Evolutionary conservation across 2,113 vertebrate genomes (phyloP), one percentile per base, ranked within the genome.

Genomic region (Neotoma lepida): DNA sequence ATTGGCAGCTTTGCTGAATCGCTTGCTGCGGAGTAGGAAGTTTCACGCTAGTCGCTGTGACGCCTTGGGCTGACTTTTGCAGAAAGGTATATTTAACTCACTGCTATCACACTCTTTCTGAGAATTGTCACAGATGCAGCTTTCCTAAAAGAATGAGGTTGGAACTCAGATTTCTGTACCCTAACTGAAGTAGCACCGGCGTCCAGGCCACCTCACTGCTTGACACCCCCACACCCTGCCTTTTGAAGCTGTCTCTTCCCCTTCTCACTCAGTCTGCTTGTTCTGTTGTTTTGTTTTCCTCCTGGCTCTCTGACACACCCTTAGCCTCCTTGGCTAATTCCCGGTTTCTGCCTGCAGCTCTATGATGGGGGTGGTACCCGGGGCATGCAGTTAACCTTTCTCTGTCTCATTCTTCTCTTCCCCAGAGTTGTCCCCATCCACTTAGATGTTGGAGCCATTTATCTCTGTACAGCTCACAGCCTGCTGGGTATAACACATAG

Each of bases 271-370:
- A 26, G n/a, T 64, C 30, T 35, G 41, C 4, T 15, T 20, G 26
- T 64, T 54, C 71, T 89, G 44, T 46, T 66, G 41, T 77, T 82
- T 18, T 10, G 17, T 28, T 78, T 74, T 51, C 51, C 26, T 64
- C 14, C 51, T 44, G 12, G 24, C 41, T 22, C 28, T 41, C 35
- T 30, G 44, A 46, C 2, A 10, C 26, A 56, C 33, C 35, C 35
- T 77, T n/a, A 39, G 64, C n/a, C 39, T 93, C 44, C 44, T 85
- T 86, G 46, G 49, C 90, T 68, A 56, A 88, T 92, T 90, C 41
- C 49, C 74, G 20, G 20, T 73, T 91, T 89, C 93, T 54, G 44
- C 51, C 17, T 33, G 24, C 33, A 74, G 77, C 33, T 28, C 9
- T 14, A 0, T 51, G 49, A 3, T 73, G 61, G 28, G n/a, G 41